These are phyloP conservation scores for Triplophysa yarkandensis DNA, from an alignment of 2,797 vertebrate genomes.

Conservation along the genomic window DNA sequence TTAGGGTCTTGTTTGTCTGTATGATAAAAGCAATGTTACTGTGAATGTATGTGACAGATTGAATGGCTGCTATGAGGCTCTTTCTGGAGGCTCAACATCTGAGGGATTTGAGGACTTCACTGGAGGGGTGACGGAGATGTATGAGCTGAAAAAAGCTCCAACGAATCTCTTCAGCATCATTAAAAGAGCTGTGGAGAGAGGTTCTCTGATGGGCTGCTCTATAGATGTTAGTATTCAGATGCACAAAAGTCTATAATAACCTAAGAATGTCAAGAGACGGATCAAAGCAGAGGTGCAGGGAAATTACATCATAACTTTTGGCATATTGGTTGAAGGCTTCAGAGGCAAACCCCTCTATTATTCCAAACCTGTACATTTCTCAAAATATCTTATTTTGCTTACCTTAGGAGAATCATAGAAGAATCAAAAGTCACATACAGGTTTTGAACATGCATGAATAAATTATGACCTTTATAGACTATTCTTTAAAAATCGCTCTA, in stretches of 20 bases:
- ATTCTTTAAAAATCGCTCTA: too few species aligned
- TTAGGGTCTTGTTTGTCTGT: slow-evolving; percentile 2
- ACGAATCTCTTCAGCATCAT: slow-evolving; percentile 76
- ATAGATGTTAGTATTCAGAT: slow-evolving; percentile 78
- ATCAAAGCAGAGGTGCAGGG: background rate
- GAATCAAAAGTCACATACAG: too few species aligned
- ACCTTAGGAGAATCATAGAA: too few species aligned
- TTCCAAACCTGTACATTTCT: too few species aligned
- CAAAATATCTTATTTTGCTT: too few species aligned
- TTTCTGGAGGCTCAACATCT: slow-evolving; percentile 80
- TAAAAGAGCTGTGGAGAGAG: slow-evolving; percentile 78
- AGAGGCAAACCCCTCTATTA: background rate
- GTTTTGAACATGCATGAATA: too few species aligned
- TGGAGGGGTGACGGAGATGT: slow-evolving; percentile 83
- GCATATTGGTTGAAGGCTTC: background rate
- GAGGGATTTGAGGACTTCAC: slow-evolving; percentile 87
- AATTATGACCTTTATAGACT: too few species aligned
- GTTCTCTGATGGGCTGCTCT: slow-evolving; percentile 82
- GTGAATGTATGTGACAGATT: slow-evolving; percentile 64
- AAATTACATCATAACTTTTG: background rate
- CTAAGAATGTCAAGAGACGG: background rate
- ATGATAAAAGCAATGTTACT: background rate
- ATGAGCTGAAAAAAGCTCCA: slow-evolving; percentile 76
- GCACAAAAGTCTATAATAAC: background rate
- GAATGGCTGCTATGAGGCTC: slow-evolving; percentile 82